Evolutionary conservation across 2,888 invertebrate genomes (phyloP).

Genomic region (Teleiodes luculella): DNA sequence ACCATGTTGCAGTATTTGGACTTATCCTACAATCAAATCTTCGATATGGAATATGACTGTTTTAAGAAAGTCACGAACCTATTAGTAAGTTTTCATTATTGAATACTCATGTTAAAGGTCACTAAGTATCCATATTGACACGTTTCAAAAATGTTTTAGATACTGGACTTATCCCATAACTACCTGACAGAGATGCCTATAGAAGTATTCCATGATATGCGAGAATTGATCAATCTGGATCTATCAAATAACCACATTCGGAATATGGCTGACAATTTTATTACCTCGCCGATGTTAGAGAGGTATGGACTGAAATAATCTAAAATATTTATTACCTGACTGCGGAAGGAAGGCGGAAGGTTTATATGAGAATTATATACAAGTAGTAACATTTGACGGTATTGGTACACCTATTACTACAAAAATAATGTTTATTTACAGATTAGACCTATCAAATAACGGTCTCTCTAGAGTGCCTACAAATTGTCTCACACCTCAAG

Average conservation of each 20-base stretch:
- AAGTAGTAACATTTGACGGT: too few relatives aligned
- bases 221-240: slow-evolving; percentile 85
- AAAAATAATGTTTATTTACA: too few relatives aligned
- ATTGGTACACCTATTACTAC: too few relatives aligned
- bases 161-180: slow-evolving; percentile 85
- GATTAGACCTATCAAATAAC: slow-evolving; percentile 89
- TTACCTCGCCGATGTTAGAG: slow-evolving; percentile 87
- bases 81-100: too few relatives aligned
- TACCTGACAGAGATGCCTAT: slow-evolving; percentile 85
- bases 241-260: slow-evolving; percentile 89
- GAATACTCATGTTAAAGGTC: too few relatives aligned
- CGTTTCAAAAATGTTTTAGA: slow-evolving; percentile 56
- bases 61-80: slow-evolving; percentile 89
- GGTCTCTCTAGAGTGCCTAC: slow-evolving; percentile 87
- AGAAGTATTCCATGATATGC: slow-evolving; percentile 85
- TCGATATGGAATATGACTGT: slow-evolving; percentile 89
- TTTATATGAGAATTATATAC: too few relatives aligned
- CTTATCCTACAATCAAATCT: slow-evolving; percentile 87
- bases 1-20: slow-evolving; percentile 91
- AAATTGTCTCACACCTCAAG: slow-evolving; percentile 83
- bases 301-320: slow-evolving; percentile 53
- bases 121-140: not conserved
- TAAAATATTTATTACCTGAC: too few relatives aligned
- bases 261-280: slow-evolving; percentile 88
- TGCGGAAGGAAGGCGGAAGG: too few relatives aligned